Conservation (phyloP, 2,888 invertebrate species). For the Eilema caniola region DNA sequence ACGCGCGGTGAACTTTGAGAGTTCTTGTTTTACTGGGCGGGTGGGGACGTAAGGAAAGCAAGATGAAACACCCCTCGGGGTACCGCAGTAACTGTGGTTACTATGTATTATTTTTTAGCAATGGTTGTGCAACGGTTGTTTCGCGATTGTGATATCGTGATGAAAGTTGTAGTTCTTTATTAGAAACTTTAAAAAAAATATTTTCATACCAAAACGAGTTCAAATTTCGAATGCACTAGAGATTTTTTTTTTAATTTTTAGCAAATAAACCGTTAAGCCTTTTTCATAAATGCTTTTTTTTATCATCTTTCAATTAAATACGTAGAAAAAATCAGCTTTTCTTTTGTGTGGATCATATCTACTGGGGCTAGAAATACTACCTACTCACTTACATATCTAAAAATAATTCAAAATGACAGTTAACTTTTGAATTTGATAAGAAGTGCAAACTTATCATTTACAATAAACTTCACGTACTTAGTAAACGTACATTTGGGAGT, state of each 20-base stretch:
- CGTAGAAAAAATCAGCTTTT: too few species aligned
- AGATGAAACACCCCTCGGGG: constrained; percentile 79
- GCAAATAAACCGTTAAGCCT: neutral
- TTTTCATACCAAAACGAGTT: neutral
- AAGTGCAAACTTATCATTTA: neutral
- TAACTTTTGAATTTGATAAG: neutral
- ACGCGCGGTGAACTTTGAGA: constrained; percentile 63
- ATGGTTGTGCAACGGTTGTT: constrained; percentile 16
- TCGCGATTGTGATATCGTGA: neutral
- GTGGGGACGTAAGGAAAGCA: constrained; percentile 73
- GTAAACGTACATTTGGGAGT: too few species aligned
- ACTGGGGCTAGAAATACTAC: neutral
- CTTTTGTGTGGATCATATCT: neutral
- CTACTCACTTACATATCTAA: neutral
- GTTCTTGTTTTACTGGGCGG: constrained; percentile 68
- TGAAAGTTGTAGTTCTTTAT: neutral
- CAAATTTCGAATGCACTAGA: neutral
- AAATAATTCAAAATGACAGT: neutral
- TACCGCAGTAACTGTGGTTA: constrained; percentile 58
- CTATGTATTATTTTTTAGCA: constrained; percentile 16
- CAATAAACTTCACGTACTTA: neutral
- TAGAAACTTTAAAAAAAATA: neutral
- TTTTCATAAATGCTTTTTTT: too few species aligned
- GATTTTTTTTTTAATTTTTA: neutral
- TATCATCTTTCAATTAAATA: too few species aligned